Conservation (phyloP, 2,888 invertebrate genomes). For the Drosophila phalerata region DNA sequence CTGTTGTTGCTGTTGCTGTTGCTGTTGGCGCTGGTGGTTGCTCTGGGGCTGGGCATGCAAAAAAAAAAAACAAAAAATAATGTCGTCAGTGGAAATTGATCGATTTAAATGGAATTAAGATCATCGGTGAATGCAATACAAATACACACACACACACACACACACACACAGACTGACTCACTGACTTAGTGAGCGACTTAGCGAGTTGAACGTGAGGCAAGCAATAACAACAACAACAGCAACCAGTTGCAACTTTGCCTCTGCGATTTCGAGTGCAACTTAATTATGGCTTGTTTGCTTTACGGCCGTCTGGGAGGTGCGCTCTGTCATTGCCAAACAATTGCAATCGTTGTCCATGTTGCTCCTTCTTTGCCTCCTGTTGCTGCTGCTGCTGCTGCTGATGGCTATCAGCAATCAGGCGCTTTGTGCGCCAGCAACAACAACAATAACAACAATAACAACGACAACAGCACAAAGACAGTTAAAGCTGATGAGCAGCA, state of each 20-base stretch:
- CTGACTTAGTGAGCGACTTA: slow-evolving; percentile 80
- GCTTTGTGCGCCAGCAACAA: slow-evolving; percentile 74
- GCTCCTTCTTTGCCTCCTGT: slow-evolving; percentile 26
- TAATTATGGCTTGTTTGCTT: slow-evolving; percentile 81
- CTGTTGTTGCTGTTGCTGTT: neutral
- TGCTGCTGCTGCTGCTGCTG: slow-evolving; percentile 50
- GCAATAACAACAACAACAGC: neutral
- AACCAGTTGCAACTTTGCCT: slow-evolving; percentile 28
- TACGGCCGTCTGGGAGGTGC: slow-evolving; percentile 77
- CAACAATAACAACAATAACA: slow-evolving; percentile 50
- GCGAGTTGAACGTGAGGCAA: slow-evolving; percentile 21
- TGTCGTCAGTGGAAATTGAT: slow-evolving; percentile 83
- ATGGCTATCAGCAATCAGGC: slow-evolving; percentile 82
- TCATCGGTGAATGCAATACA: slow-evolving; percentile 64
- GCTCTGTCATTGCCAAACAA: slow-evolving; percentile 82
- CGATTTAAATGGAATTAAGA: slow-evolving; percentile 83
- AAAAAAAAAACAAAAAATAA: slow-evolving; percentile 58
- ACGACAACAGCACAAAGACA: slow-evolving; percentile 2
- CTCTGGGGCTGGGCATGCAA: slow-evolving; percentile 62
- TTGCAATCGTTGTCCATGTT: slow-evolving; percentile 63
- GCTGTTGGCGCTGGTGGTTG: slow-evolving; percentile 5
- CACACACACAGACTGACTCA: slow-evolving; percentile 62
- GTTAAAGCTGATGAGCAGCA: slow-evolving; percentile 68
- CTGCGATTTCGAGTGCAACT: slow-evolving; percentile 65
- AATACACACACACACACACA: slow-evolving; percentile 12